Conservation (phyloP, 92 coral and sea anemone species). For the Muricea muricata region DNA sequence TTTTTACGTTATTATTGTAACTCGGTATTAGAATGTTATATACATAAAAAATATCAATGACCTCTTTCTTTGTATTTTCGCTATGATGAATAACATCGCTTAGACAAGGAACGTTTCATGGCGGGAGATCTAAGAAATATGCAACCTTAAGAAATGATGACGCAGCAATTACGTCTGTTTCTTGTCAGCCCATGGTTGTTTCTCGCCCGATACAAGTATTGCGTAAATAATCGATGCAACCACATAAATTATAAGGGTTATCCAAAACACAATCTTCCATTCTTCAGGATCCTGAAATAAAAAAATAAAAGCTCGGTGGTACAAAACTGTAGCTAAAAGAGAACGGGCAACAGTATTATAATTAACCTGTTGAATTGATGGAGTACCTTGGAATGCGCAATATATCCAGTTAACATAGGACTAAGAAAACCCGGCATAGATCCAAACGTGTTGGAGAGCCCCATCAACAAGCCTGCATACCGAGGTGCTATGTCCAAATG, state of each 20-base stretch:
- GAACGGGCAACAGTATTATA: no score
- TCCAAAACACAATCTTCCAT: slow-evolving; percentile 93
- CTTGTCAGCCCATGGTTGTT: slow-evolving; percentile 80
- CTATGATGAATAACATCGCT: no score
- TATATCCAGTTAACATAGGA: slow-evolving; percentile 92
- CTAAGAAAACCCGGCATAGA: slow-evolving; percentile 97
- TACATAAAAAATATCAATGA: no score
- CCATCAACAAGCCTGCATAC: slow-evolving; percentile 97
- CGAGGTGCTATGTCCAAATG: slow-evolving; percentile 94
- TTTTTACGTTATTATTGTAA: no score
- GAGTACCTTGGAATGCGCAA: slow-evolving; percentile 90
- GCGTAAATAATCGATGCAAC: slow-evolving; percentile 73
- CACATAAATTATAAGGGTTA: slow-evolving; percentile 75
- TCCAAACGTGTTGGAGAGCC: slow-evolving; percentile 95
- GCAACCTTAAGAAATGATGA: no score
- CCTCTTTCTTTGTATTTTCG: no score
- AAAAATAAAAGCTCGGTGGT: no score
- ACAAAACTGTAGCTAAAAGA: no score
- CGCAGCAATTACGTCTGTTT: neutral
- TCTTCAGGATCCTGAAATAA: slow-evolving; percentile 81
- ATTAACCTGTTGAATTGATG: no score
- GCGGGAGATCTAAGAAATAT: no score
- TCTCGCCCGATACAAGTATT: slow-evolving; percentile 77
- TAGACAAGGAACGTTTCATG: no score
- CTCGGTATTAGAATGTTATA: no score